Conservation (phyloP, 1,140 invertebrate genomes). For the Nylanderia fulva region DNA sequence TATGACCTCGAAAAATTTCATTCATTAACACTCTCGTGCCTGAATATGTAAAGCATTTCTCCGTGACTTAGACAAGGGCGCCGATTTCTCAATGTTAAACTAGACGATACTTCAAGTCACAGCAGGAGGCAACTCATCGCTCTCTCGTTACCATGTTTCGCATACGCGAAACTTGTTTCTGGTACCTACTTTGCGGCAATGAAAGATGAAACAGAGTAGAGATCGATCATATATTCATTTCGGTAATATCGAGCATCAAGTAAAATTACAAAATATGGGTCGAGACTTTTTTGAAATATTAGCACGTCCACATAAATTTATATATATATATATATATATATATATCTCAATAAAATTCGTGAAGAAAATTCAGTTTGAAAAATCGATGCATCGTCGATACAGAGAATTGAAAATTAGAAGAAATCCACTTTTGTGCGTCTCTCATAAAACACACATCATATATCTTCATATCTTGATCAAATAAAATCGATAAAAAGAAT, state of each 20-base stretch:
- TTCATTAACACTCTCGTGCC: neutral
- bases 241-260: neutral
- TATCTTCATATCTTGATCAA: neutral
- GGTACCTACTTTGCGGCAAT: neutral
- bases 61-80: neutral
- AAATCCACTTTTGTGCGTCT: neutral
- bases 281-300: neutral
- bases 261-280: neutral
- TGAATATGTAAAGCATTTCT: constrained; percentile 12
- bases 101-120: constrained; percentile 17
- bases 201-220: constrained; percentile 7
- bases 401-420: neutral
- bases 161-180: neutral
- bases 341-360: no score
- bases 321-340: no score
- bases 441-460: neutral
- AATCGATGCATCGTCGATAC: neutral
- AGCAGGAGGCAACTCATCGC: constrained; percentile 2
- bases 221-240: neutral
- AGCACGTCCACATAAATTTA: neutral
- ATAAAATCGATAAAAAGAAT: neutral
- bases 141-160: neutral
- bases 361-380: constrained; percentile 4
- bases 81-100: neutral
- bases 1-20: neutral